Conservation (phyloP, 37 sponge, comb jelly and placozoan genomes). For the Halisarca cf. caerulea region DNA sequence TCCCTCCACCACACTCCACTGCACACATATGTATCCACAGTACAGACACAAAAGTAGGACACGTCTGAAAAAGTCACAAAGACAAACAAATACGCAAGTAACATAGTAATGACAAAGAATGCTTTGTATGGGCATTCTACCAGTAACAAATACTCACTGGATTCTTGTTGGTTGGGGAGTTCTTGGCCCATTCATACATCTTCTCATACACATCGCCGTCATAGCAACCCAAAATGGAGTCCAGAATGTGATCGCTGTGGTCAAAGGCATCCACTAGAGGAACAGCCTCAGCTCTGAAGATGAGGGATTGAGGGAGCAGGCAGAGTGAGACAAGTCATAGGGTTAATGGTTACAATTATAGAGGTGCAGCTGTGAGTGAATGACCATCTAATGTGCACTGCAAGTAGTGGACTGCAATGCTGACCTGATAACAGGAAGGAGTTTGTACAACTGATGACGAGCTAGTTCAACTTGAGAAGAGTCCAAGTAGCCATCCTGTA, state of each 20-base stretch:
- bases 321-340: not conserved
- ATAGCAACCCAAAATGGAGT: constrained; percentile 87
- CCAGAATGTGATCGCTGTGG: constrained; percentile 70
- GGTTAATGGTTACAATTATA: not conserved
- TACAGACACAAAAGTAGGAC: too few relatives aligned
- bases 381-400: too few relatives aligned
- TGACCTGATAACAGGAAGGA: constrained; percentile 33
- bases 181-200: constrained; percentile 82
- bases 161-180: constrained; percentile 78
- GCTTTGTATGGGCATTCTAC: too few relatives aligned
- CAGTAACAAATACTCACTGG: too few relatives aligned
- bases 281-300: constrained; percentile 76
- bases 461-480: constrained; percentile 36
- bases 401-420: not conserved
- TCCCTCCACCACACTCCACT: too few relatives aligned
- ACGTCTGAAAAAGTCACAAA: too few relatives aligned
- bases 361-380: too few relatives aligned
- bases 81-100: too few relatives aligned
- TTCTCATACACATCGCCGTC: constrained; percentile 93
- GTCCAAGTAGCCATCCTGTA: constrained; percentile 34
- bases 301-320: not conserved
- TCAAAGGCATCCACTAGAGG: constrained; percentile 94
- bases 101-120: too few relatives aligned
- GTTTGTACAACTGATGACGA: constrained; percentile 23
- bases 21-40: too few relatives aligned